phyloP scores from a whole-genome alignment of 1,140 invertebrate genomes.

The Calephelis nemesis region DNA sequence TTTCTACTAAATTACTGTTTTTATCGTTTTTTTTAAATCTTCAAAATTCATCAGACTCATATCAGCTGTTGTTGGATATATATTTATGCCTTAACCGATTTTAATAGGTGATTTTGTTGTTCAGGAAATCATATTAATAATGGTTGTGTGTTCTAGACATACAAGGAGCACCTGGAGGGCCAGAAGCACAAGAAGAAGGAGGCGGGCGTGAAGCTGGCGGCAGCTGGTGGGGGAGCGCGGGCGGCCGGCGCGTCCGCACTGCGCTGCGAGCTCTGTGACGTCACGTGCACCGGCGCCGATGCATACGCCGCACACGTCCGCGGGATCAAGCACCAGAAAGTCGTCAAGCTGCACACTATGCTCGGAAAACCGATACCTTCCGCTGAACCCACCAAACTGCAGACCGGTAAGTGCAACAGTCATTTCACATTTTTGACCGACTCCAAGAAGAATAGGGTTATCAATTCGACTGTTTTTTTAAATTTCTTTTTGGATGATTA shows the following conservation, averaged over 20 bases:
- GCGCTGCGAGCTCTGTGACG: conserved; percentile 96
- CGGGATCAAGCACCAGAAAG: conserved; percentile 98
- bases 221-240: conserved; percentile 68
- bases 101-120: too few species aligned
- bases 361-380: conserved; percentile 98
- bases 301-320: conserved; percentile 98
- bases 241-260: conserved; percentile 83
- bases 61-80: too few species aligned
- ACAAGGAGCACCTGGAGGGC: conserved; percentile 97
- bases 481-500: too few species aligned
- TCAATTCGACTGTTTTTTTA: too few species aligned
- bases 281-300: conserved; percentile 98
- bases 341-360: conserved; percentile 97
- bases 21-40: too few species aligned
- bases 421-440: background rate
- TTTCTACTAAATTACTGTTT: too few species aligned
- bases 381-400: conserved; percentile 92
- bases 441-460: too few species aligned
- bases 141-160: conserved; percentile 83
- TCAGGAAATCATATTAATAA: too few species aligned
- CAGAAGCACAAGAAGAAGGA: conserved; percentile 99
- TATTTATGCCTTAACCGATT: too few species aligned
- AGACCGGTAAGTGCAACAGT: conserved; percentile 52
- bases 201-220: conserved; percentile 89
- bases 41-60: too few species aligned